Percentiles rank a stretch among this genome's conserved stretches.
Evolutionary conservation across 2,113 vertebrate genomes (phyloP).

Genomic region (Hippopotamus amphibius): DNA sequence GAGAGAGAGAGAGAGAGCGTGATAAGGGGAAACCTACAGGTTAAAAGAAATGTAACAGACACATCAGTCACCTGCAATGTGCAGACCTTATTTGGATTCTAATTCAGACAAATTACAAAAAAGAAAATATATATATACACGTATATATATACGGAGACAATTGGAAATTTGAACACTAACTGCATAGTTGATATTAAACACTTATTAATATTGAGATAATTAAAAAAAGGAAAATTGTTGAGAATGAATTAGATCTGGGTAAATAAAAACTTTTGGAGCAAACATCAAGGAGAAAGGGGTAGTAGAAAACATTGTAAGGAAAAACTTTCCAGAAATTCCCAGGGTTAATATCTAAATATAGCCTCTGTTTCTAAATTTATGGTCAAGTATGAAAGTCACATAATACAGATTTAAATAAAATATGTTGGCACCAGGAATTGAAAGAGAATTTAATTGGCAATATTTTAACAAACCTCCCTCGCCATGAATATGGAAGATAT

Average conservation of each 20-base stretch:
- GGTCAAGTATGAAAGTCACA: conserved; percentile 30
- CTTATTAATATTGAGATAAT: neutral
- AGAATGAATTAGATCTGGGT: neutral
- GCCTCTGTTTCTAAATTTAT: neutral
- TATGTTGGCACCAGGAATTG: conserved; percentile 2
- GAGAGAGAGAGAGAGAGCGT: neutral
- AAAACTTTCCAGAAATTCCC: conserved; percentile 36
- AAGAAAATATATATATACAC: neutral
- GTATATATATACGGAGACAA: neutral
- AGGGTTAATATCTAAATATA: conserved; percentile 26
- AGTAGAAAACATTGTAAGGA: conserved; percentile 3
- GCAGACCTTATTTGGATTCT: conserved; percentile 36
- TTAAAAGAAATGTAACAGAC: neutral
- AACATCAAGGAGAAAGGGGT: neutral
- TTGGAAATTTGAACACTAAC: conserved; percentile 7
- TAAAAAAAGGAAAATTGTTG: neutral
- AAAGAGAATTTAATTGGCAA: conserved; percentile 60
- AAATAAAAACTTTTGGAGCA: neutral
- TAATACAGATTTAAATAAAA: conserved; percentile 58
- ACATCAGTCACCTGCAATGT: neutral
- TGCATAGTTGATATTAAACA: neutral
- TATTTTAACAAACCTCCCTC: conserved; percentile 55
- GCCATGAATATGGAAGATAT: conserved; percentile 13
- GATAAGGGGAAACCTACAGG: neutral
- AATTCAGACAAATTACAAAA: conserved; percentile 38